Evolutionary conservation across 1,140 invertebrate genomes (phyloP).

Genomic region (Maniola jurtina): DNA sequence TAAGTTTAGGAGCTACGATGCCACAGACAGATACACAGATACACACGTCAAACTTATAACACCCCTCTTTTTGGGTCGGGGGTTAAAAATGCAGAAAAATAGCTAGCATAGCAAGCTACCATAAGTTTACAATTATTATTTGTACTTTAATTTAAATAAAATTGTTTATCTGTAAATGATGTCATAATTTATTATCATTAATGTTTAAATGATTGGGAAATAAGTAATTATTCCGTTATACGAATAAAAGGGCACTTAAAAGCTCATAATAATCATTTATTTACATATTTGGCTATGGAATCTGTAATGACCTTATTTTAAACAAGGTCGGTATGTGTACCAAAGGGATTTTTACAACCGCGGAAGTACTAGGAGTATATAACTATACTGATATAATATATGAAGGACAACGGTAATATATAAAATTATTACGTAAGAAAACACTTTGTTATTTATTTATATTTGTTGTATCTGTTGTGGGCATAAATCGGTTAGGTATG

Average conservation of each 20-base stretch:
- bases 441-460: background rate
- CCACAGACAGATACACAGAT: too few relatives aligned
- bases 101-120: too few relatives aligned
- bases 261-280: background rate
- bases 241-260: background rate
- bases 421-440: conserved; percentile 17
- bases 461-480: too few relatives aligned
- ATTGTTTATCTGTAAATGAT: too few relatives aligned
- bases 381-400: conserved; percentile 9
- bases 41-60: too few relatives aligned
- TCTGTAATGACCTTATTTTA: conserved; percentile 18
- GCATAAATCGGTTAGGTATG: background rate
- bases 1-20: too few relatives aligned
- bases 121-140: too few relatives aligned
- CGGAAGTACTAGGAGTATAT: conserved; percentile 15
- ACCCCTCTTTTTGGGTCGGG: too few relatives aligned
- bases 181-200: too few relatives aligned
- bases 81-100: too few relatives aligned
- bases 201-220: background rate
- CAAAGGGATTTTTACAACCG: conserved; percentile 23
- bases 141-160: too few relatives aligned
- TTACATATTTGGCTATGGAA: conserved; percentile 8
- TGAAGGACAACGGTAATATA: conserved; percentile 18
- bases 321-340: conserved; percentile 19
- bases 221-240: background rate